Evolutionary conservation across 2,113 vertebrate genomes (phyloP), one percentile per base, ranked within the genome.

Genomic region (Tyto alba): DNA sequence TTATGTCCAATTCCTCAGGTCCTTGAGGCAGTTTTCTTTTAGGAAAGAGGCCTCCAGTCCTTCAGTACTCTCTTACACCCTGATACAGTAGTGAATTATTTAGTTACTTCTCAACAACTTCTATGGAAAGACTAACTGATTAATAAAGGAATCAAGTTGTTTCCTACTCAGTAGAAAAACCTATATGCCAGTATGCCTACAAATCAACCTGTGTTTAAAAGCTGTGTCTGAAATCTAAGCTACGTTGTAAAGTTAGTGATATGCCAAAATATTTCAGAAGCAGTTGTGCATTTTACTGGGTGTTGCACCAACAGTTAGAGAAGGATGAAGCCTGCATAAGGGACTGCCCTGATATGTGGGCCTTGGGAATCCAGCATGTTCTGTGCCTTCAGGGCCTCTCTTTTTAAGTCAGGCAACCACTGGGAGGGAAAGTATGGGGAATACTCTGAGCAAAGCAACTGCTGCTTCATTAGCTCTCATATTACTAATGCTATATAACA

Each of bases 401-500:
- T 88, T 96, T 96, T 93, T 71, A 85, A 94, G 75, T 75, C 45
- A 67, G 67, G 75, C 60, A 89, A 38, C 26, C 77, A 88, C 86
- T 26, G 48, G 62, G 85, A 91, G 91, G 91, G 64, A 92, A 93
- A 82, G 47, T 82, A 85, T 55, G 84, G 64, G 81, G 56, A 94
- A 72, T 92, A 95, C 96, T 91, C 76, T 93, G 72, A 96, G 91
- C 74, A 90, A 90, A 95, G 89, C 53, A 93, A 85, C 75, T 88
- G 77, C 90, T 79, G 59, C 94, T 91, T 93, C 89, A 67, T 97
- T 96, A 94, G 77, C 34, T 95, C 55, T 69, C 45, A 13, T 71
- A 67, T 79, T 81, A 73, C 69, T n/a, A 50, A 60, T 84, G 75
- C 75, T 13, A 7, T 90, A 29, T 43, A 97, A 81, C 71, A 85